Base-by-base conservation (phyloP, 1,140 invertebrate genomes). In the Metopolophium dirhodum region DNA sequence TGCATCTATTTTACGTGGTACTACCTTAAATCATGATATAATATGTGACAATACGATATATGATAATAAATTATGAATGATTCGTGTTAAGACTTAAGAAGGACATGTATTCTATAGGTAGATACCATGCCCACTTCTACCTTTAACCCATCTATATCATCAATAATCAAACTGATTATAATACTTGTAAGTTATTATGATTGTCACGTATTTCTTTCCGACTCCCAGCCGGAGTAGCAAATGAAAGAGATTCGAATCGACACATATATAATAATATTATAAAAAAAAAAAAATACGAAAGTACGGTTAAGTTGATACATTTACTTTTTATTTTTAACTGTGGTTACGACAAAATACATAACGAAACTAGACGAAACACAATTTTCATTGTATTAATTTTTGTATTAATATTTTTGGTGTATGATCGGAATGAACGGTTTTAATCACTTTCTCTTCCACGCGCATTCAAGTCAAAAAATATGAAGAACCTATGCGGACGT, bases 361-460 rank as follows among this genome's bases (percentile, higher is more conserved):
- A 86, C 37, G 11, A 86, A 26, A 86, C 18, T 35, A 77, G 23
- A 30, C 45, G 6, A 18, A 2, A n/a, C 85, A 47, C 14, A 23
- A 86, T 86, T 86, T 86, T 86, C 45, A 86, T 86, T 86, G 37
- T 86, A 86, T 47, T 41, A 4, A 86, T 86, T 45, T 86, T 41
- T 26, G n/a, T 18, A 86, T 18, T 47, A 85, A 41, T 85, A 85
- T 85, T 41, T 41, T 85, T 41, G 9, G 41, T n/a, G 26, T 30
- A 47, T 41, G 26, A 86, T 86, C 45, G 30, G 47, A 86, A 86
- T 86, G 30, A 86, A 47, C 86, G 7, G n/a, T 88, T 88, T 49
- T 49, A 88, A 88, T 88, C 86, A 51, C 86, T 88, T 88, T 88
- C 86, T 88, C 86, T 88, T 88, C 45, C 47, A 22, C 20, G 18